Conservation (phyloP, 2,113 vertebrate species). For the Octodon degus region DNA sequence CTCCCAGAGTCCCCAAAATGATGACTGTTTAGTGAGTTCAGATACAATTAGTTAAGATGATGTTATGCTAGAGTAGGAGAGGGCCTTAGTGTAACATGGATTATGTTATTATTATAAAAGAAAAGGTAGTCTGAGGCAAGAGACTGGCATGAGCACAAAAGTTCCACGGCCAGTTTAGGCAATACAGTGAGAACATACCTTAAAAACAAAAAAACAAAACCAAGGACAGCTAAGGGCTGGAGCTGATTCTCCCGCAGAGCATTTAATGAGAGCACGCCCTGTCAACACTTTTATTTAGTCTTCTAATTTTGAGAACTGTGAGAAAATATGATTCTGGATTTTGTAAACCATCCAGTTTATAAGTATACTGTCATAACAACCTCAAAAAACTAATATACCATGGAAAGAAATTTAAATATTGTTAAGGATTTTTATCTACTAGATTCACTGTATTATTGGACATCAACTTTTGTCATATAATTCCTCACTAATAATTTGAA, state of each 20-base stretch:
- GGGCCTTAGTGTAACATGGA: not conserved
- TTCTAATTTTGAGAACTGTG: not conserved
- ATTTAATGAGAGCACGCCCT: not conserved
- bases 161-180: not conserved
- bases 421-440: not conserved
- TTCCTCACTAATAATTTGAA: not conserved
- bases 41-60: not conserved
- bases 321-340: not conserved
- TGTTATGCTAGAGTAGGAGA: not conserved
- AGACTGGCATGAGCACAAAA: not conserved
- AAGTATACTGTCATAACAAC: not conserved
- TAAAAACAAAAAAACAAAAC: not conserved
- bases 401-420: not conserved
- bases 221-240: not conserved
- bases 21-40: not conserved
- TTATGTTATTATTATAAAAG: slow-evolving; percentile 4
- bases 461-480: slow-evolving; percentile 23
- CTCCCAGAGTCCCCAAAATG: not conserved
- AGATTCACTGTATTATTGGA: not conserved
- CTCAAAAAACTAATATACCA: not conserved
- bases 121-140: not conserved
- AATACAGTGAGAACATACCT: not conserved
- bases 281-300: not conserved
- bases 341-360: not conserved
- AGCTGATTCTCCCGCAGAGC: not conserved